These are phyloP conservation scores for Megalopta genalis DNA, from an alignment of 1,140 invertebrate species.

Conservation along the genomic window DNA sequence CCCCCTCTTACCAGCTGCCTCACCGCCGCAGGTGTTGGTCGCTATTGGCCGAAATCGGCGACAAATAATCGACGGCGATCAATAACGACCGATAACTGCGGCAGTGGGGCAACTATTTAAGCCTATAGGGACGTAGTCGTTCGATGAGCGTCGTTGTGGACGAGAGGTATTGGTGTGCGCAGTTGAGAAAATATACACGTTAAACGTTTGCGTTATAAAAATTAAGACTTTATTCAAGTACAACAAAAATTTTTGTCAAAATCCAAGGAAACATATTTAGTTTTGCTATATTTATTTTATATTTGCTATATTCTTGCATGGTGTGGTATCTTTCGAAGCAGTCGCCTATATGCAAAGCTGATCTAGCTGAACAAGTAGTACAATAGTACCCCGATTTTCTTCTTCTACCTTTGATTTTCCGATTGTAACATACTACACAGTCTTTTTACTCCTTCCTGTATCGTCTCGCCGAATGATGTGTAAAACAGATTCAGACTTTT, in stretches of 20 bases:
- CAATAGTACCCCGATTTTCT: constrained; percentile 33
- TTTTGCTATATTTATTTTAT: no score
- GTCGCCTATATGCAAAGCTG: no score
- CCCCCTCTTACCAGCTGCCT: no score
- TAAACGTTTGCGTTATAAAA: constrained; percentile 17
- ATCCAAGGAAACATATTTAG: not conserved
- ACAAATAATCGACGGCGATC: no score
- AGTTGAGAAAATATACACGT: constrained; percentile 20
- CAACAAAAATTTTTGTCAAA: not conserved
- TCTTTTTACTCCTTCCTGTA: constrained; percentile 34
- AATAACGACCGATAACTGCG: no score
- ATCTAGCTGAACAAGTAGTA: no score
- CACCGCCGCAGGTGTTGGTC: no score
- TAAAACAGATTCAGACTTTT: constrained; percentile 27
- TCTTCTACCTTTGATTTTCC: constrained; percentile 33
- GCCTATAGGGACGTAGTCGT: no score
- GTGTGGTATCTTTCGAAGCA: no score
- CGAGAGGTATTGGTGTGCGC: constrained; percentile 16
- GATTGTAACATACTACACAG: constrained; percentile 28
- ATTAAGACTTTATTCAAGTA: not conserved
- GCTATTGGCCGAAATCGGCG: no score
- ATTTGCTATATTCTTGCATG: no score
- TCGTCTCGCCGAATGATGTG: constrained; percentile 30
- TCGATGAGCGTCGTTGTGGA: constrained; percentile 25
- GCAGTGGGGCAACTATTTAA: no score